Conservation (phyloP, 1,140 invertebrate genomes). For the Drosophila elegans region DNA sequence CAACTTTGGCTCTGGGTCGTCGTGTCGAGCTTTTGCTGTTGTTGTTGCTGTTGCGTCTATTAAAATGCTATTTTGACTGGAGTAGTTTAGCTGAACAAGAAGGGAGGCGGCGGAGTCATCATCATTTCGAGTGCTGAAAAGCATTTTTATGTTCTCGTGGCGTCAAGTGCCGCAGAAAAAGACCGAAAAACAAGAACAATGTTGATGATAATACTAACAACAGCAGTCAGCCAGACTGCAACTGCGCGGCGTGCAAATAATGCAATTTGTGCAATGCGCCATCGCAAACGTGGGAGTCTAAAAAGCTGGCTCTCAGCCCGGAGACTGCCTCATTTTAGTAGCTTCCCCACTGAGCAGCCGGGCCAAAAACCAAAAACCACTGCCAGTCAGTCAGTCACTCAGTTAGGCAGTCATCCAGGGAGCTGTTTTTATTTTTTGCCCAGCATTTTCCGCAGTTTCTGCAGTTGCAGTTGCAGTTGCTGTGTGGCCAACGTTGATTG, state of each 20-base stretch:
- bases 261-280: conserved; percentile 82
- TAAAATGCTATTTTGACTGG: conserved; percentile 83
- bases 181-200: conserved; percentile 72
- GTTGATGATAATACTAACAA: conserved; percentile 81
- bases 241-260: conserved; percentile 80
- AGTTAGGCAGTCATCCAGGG: conserved; percentile 47
- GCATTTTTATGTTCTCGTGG: conserved; percentile 83
- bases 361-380: conserved; percentile 53
- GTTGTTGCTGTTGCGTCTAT: conserved; percentile 64
- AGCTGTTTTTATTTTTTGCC: conserved; percentile 8
- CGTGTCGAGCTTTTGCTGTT: conserved; percentile 58
- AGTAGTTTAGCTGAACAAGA: conserved; percentile 75
- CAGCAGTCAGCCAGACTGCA: conserved; percentile 58
- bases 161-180: conserved; percentile 74
- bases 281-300: conserved; percentile 77
- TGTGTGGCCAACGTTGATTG: conserved; percentile 76
- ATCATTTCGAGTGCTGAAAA: conserved; percentile 81
- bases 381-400: conserved; percentile 72
- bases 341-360: conserved; percentile 74
- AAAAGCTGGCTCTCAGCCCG: conserved; percentile 36
- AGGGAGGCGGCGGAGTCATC: conserved; percentile 30
- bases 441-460: conserved; percentile 11
- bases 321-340: conserved; percentile 74
- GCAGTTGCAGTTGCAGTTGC: conserved; percentile 38
- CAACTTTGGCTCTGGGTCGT: conserved; percentile 60